A percentile compares a stretch with the other conserved stretches of the same genome.
Conservation (phyloP, 2,113 vertebrate genomes). For the Cisticola juncidis region DNA sequence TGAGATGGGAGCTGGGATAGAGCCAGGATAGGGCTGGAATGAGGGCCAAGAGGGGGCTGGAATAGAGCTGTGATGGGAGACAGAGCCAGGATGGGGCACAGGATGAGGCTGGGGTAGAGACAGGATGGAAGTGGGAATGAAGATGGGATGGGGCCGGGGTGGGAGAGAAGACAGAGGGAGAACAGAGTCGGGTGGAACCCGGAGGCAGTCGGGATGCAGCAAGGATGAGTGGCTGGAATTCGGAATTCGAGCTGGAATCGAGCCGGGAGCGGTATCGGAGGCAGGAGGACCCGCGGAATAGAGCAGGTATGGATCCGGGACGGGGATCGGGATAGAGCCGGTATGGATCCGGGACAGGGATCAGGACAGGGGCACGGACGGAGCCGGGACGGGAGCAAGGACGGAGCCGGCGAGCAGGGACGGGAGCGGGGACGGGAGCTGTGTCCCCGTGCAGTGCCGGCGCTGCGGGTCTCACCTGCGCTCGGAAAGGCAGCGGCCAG, state of each 20-base stretch:
- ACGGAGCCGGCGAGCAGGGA: background rate
- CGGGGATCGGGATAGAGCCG: background rate
- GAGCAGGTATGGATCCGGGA: background rate
- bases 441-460: background rate
- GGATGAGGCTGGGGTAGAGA: background rate
- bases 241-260: background rate
- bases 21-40: background rate
- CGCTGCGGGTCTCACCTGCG: slow-evolving; percentile 76
- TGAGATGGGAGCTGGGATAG: background rate
- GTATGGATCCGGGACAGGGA: background rate
- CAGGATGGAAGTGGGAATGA: background rate
- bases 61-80: background rate
- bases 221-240: background rate
- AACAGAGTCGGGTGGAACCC: background rate
- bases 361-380: background rate
- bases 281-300: background rate
- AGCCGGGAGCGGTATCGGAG: background rate
- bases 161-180: background rate
- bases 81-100: background rate
- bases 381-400: background rate
- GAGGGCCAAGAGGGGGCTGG: background rate
- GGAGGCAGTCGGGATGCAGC: background rate
- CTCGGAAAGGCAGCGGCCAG: slow-evolving; percentile 78
- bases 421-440: background rate
- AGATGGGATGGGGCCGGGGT: background rate